Percentiles rank a stretch among this genome's conserved stretches.
phyloP scores from a whole-genome alignment of 2,888 invertebrate genomes.

The Cerastis rubricosa region DNA sequence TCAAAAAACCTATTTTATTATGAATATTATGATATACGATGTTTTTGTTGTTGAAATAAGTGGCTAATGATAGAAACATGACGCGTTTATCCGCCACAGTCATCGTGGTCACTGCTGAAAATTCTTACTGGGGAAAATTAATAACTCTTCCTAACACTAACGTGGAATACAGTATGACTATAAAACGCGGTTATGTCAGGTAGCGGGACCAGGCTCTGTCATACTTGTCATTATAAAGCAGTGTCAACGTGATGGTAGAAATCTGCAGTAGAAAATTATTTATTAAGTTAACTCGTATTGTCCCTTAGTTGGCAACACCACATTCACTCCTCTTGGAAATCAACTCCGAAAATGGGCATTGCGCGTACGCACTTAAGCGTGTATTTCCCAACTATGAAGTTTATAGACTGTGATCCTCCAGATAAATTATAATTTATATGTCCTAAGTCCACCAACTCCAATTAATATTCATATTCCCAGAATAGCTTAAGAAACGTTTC shows the following conservation, averaged over 20 bases:
- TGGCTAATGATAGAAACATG: constrained; percentile 53
- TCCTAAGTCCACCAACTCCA: constrained; percentile 26
- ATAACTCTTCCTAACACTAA: constrained; percentile 31
- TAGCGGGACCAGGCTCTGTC: constrained; percentile 11
- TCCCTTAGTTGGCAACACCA: constrained; percentile 38
- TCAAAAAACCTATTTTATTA: constrained; percentile 50
- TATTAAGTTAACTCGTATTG: constrained; percentile 49
- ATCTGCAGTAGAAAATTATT: constrained; percentile 53
- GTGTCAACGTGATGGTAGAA: constrained; percentile 43
- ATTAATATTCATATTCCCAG: constrained; percentile 36
- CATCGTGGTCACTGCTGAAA: constrained; percentile 45
- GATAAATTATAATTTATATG: constrained; percentile 48
- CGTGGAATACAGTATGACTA: constrained; percentile 29
- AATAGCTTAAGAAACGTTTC: constrained; percentile 38
- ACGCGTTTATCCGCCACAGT: constrained; percentile 39
- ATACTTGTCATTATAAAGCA: constrained; percentile 42
- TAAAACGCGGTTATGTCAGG: constrained; percentile 25
- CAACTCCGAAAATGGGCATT: constrained; percentile 36
- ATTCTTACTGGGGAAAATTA: constrained; percentile 47
- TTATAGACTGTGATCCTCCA: constrained; percentile 29
- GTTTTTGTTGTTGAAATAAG: constrained; percentile 27
- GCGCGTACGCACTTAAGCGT: constrained; percentile 15
- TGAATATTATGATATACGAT: constrained; percentile 46
- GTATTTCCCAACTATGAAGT: constrained; percentile 36
- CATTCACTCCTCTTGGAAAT: constrained; percentile 50